phyloP scores from a whole-genome alignment of 2,888 invertebrate genomes.

The Imbricaverruca yamaguchii region DNA sequence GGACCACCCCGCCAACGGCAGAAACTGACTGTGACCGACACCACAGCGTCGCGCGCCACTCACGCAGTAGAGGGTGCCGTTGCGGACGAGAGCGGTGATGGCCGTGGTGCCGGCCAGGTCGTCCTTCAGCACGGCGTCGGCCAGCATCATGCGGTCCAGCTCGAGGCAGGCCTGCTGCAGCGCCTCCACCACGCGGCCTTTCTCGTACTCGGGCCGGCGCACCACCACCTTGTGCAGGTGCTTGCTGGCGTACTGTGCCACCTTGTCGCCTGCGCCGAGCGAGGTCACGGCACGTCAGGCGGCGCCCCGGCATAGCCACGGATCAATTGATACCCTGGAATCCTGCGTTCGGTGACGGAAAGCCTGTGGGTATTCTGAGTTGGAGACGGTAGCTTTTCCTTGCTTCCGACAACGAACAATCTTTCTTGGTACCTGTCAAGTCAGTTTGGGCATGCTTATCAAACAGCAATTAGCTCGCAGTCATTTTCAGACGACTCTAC shows the following conservation, averaged over 20 bases:
- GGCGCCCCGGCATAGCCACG: too few relatives aligned
- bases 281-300: background rate
- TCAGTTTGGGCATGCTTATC: too few relatives aligned
- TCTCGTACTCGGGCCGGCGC: conserved; percentile 69
- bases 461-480: too few relatives aligned
- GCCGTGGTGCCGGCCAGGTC: conserved; percentile 95
- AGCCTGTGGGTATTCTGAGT: too few relatives aligned
- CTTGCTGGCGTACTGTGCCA: conserved; percentile 90
- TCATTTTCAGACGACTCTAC: too few relatives aligned
- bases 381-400: too few relatives aligned
- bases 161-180: conserved; percentile 83
- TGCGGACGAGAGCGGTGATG: conserved; percentile 73
- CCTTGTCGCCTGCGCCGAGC: conserved; percentile 61
- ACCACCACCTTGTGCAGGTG: conserved; percentile 88
- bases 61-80: conserved; percentile 76
- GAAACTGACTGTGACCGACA: background rate
- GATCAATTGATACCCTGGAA: too few relatives aligned
- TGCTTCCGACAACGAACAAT: too few relatives aligned
- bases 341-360: too few relatives aligned
- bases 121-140: conserved; percentile 76
- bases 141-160: conserved; percentile 84
- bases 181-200: conserved; percentile 75
- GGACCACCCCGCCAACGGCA: too few relatives aligned
- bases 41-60: conserved; percentile 7
- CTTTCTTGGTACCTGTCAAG: too few relatives aligned